These are phyloP conservation scores for Paracyprichromis sp. DNA, from an alignment of 2,113 vertebrate species.

Conservation along the genomic window DNA sequence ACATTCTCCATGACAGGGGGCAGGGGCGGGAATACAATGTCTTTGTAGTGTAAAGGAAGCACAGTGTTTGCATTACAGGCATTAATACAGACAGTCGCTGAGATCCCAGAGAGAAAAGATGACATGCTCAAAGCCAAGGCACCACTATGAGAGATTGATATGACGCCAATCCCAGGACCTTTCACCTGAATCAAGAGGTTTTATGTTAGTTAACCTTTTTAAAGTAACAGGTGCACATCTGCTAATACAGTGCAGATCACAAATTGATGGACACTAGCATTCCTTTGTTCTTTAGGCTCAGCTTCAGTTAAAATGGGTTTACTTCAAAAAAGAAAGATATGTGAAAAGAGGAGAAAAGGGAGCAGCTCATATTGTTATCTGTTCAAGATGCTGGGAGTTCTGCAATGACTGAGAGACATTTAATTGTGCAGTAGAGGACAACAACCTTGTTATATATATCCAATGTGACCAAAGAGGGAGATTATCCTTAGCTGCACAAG, in stretches of 20 bases:
- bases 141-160: slow-evolving; percentile 82
- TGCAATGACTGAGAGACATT: neutral
- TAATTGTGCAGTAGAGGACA: neutral
- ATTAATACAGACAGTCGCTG: slow-evolving; percentile 79
- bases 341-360: neutral
- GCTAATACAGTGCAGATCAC: neutral
- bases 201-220: neutral
- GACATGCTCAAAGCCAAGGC: slow-evolving; percentile 81
- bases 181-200: slow-evolving; percentile 58
- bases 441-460: neutral
- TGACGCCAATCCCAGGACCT: slow-evolving; percentile 74
- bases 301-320: neutral
- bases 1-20: neutral
- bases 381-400: neutral
- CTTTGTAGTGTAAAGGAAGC: slow-evolving; percentile 67
- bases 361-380: neutral
- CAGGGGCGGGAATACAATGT: slow-evolving; percentile 67
- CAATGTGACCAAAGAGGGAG: neutral
- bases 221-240: neutral
- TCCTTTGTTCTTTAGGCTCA: neutral
- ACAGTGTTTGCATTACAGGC: slow-evolving; percentile 69
- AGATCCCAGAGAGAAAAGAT: slow-evolving; percentile 79
- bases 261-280: neutral
- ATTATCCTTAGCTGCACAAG: neutral
- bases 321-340: neutral